Percentiles rank a stretch among this genome's conserved stretches.
phyloP scores from a whole-genome alignment of 2,888 invertebrate species.

The Drosophila subquinaria region DNA sequence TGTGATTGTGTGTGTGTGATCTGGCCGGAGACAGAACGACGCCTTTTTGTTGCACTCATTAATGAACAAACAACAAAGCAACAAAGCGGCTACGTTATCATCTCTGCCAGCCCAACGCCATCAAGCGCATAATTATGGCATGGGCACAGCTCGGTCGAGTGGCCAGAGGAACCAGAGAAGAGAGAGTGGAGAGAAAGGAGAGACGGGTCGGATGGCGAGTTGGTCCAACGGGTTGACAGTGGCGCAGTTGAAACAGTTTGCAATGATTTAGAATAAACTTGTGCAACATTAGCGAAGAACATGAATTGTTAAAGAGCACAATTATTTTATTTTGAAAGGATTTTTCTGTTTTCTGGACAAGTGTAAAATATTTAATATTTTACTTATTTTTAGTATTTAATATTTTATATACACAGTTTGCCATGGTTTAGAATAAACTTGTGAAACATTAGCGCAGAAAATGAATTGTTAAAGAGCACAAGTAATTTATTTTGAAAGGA shows the following conservation, averaged over 20 bases:
- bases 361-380: background rate
- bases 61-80: slow-evolving; percentile 78
- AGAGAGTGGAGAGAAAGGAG: background rate
- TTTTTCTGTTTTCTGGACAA: background rate
- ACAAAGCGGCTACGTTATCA: slow-evolving; percentile 66
- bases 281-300: background rate
- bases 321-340: background rate
- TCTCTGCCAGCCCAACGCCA: slow-evolving; percentile 68
- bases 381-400: no score
- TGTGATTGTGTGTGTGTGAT: slow-evolving; percentile 26
- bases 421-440: slow-evolving; percentile 9
- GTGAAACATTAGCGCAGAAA: background rate
- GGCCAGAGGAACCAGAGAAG: background rate
- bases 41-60: slow-evolving; percentile 76
- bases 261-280: slow-evolving; percentile 9
- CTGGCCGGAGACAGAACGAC: slow-evolving; percentile 32
- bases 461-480: background rate
- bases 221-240: slow-evolving; percentile 34
- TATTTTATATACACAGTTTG: slow-evolving; percentile 1
- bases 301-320: background rate
- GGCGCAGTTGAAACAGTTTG: slow-evolving; percentile 47
- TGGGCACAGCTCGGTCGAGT: slow-evolving; percentile 18
- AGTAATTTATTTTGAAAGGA: background rate
- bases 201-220: slow-evolving; percentile 18
- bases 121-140: slow-evolving; percentile 74